phyloP scores from a whole-genome alignment of 2,113 vertebrate species.

The Talpa occidentalis region DNA sequence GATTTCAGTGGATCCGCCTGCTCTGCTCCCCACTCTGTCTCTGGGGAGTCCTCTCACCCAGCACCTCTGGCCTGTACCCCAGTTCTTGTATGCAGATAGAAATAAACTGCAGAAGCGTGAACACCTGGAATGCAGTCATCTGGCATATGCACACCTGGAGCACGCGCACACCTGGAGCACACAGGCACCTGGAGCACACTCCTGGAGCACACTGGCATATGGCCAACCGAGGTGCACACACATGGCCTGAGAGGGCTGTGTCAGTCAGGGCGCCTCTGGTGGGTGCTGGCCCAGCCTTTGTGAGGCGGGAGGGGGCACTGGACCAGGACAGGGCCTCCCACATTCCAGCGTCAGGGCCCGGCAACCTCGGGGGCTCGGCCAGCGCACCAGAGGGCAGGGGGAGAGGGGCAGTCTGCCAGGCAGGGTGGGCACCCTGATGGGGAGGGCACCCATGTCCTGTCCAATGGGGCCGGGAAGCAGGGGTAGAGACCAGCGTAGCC shows the following conservation, averaged over 20 bases:
- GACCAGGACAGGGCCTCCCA: neutral
- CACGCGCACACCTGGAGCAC: neutral
- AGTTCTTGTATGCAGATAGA: too few relatives aligned
- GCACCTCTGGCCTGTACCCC: too few relatives aligned
- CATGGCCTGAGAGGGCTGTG: too few relatives aligned
- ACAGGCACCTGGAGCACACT: rapidly evolving
- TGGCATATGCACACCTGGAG: neutral
- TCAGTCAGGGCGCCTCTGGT: too few relatives aligned
- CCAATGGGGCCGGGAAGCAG: neutral
- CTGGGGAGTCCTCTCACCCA: too few relatives aligned
- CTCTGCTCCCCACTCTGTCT: too few relatives aligned
- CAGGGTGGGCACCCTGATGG: neutral
- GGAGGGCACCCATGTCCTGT: neutral
- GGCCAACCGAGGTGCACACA: too few relatives aligned
- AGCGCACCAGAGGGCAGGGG: neutral
- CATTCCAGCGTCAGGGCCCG: neutral
- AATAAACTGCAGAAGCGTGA: too few relatives aligned
- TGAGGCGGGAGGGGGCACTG: neutral
- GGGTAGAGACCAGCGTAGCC: neutral
- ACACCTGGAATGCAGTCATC: too few relatives aligned
- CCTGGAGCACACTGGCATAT: rapidly evolving
- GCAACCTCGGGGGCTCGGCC: neutral
- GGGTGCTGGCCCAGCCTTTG: neutral
- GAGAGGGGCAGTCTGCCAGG: neutral
- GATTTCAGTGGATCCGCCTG: too few relatives aligned